phyloP scores from a whole-genome alignment of 2,888 invertebrate genomes.

The Drosophila ustulata region DNA sequence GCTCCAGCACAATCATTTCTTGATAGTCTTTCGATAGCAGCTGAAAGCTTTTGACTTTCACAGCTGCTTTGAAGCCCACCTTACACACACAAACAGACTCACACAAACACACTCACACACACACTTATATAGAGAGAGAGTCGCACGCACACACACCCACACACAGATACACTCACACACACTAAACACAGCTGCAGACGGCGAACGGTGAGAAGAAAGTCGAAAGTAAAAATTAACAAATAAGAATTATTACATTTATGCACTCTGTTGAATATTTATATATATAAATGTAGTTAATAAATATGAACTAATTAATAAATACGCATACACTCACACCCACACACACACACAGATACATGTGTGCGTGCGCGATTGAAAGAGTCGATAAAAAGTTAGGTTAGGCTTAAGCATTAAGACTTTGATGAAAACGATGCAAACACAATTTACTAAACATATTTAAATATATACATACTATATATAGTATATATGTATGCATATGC shows the following conservation, averaged over 20 bases:
- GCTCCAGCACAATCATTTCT: slow-evolving; percentile 52
- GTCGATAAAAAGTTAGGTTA: slow-evolving; percentile 37
- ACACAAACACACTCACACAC: background rate
- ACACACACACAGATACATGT: slow-evolving; percentile 19
- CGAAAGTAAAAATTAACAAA: slow-evolving; percentile 30
- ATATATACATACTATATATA: slow-evolving; percentile 24
- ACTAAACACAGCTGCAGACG: slow-evolving; percentile 16
- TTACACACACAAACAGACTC: slow-evolving; percentile 45
- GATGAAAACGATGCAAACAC: slow-evolving; percentile 26
- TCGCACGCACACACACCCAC: slow-evolving; percentile 16
- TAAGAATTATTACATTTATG: slow-evolving; percentile 72
- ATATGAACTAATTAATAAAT: slow-evolving; percentile 68
- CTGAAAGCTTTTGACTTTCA: slow-evolving; percentile 50
- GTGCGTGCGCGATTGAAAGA: slow-evolving; percentile 38
- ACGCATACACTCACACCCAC: slow-evolving; percentile 36
- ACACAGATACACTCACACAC: slow-evolving; percentile 12
- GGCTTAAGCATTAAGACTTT: slow-evolving; percentile 57
- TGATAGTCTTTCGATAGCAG: slow-evolving; percentile 30
- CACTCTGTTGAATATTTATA: slow-evolving; percentile 75
- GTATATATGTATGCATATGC: slow-evolving; percentile 3
- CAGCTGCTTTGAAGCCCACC: slow-evolving; percentile 66
- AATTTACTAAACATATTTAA: slow-evolving; percentile 22
- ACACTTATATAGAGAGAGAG: slow-evolving; percentile 8
- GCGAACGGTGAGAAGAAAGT: slow-evolving; percentile 40
- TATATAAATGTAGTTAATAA: slow-evolving; percentile 64